A percentile compares a stretch with the other conserved stretches of the same genome.
These are phyloP conservation scores for Rhinophrynus dorsalis DNA, from an alignment of 2,797 vertebrate genomes.

Conservation along the genomic window DNA sequence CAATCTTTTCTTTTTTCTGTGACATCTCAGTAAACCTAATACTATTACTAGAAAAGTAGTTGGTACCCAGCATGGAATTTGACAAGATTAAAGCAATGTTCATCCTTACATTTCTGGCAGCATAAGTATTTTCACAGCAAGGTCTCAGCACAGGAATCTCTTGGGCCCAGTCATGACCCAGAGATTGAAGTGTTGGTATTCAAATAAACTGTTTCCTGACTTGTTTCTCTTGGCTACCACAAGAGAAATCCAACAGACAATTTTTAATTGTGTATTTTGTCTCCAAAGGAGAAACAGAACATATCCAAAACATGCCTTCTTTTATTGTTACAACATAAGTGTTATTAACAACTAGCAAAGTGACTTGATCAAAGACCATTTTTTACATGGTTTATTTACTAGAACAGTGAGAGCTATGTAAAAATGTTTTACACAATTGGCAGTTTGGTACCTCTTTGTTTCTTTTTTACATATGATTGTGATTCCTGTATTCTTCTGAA, in stretches of 20 bases:
- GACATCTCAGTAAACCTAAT: slow-evolving; percentile 37
- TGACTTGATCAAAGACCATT: not conserved
- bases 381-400: not conserved
- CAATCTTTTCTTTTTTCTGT: slow-evolving; percentile 49
- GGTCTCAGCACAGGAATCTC: slow-evolving; percentile 24
- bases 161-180: slow-evolving; percentile 28
- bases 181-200: slow-evolving; percentile 46
- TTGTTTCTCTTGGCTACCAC: slow-evolving; percentile 43
- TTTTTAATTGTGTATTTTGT: slow-evolving; percentile 20
- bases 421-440: too few relatives aligned
- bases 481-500: too few relatives aligned
- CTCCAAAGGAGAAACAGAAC: slow-evolving; percentile 23
- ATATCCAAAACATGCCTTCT: not conserved
- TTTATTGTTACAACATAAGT: not conserved
- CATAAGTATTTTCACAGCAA: slow-evolving; percentile 34
- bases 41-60: slow-evolving; percentile 35
- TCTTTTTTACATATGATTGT: too few relatives aligned
- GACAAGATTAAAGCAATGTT: slow-evolving; percentile 48
- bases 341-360: not conserved
- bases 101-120: slow-evolving; percentile 39
- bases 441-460: too few relatives aligned
- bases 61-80: slow-evolving; percentile 46
- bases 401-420: not conserved
- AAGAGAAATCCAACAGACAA: not conserved
- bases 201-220: slow-evolving; percentile 38